Base-by-base conservation (phyloP, 64 coral and sea anemone genomes). In the Stichodactyla helianthus region DNA sequence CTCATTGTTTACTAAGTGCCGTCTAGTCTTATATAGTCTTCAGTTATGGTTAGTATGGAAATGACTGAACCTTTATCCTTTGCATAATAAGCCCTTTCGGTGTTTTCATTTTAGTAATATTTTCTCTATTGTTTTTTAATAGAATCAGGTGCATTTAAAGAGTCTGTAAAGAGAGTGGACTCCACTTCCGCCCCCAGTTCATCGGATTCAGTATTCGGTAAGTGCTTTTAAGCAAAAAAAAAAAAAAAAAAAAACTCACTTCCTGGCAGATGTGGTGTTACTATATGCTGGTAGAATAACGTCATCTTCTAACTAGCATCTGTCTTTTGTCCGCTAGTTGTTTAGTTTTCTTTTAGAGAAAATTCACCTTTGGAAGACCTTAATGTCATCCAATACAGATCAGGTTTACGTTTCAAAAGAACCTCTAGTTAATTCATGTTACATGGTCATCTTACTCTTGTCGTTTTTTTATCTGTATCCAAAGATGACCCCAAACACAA, bases 131-230 rank as follows among this genome's bases (percentile, higher is more conserved):
- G 12, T 74, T 31, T 26, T 74, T 11, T 74, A 10, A 5, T 74
- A 74, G 68, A 74, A 74, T 74, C 68, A 74, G 68, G 20, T n/a
- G 68, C 68, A 1, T 19, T 13, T 19, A 74, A 74, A 74, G 68
- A 74, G 68, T 74, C 68, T 74, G 26, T 23, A 14, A 74, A 25
- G 10, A 74, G 12, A 26, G 68, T 14, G 5, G 68, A 74, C 68
- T 74, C 26, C 4, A 74, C 9, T 74, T 74, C 68, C 68, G 25
- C 23, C 68, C 4, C 22, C 25, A 74, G 11, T 74, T 74, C 68
- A 74, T 74, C 68, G 26, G 68, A 74, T 74, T n/a, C 68, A 11
- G 27, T n/a, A 74, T 74, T 74, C 10, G 26, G 68, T 74, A 74
- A 74, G 68, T 23, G 27, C 25, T 74, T 31, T 74, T 58, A 58